Evolutionary conservation across 92 coral and sea anemone genomes (phyloP).

Genomic region (Montipora capitata): DNA sequence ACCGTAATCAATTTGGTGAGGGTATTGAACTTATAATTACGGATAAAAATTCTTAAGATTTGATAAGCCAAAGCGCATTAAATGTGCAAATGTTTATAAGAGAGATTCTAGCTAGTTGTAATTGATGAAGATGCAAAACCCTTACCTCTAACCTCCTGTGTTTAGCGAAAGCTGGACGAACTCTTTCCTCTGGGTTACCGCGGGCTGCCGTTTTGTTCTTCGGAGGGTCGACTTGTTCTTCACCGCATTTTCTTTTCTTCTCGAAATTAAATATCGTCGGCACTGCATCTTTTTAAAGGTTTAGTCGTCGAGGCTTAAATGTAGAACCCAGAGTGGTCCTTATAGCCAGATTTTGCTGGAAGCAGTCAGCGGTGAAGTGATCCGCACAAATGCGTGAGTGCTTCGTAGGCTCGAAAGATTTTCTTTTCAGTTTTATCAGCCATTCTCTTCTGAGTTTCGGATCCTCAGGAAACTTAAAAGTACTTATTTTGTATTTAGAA

Average conservation of each 20-base stretch:
- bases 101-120: neutral
- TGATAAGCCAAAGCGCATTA: constrained; percentile 20
- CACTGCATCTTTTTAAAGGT: constrained; percentile 24
- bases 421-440: constrained; percentile 21
- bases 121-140: neutral
- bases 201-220: neutral
- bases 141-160: constrained; percentile 29
- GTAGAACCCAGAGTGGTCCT: neutral
- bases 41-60: constrained; percentile 1
- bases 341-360: neutral
- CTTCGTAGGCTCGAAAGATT: constrained; percentile 21
- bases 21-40: constrained; percentile 17
- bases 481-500: constrained; percentile 9
- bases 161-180: constrained; percentile 28
- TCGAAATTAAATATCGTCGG: constrained; percentile 32
- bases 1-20: constrained; percentile 27
- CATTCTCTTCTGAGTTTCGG: constrained; percentile 3
- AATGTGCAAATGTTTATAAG: neutral
- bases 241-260: constrained; percentile 5
- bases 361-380: constrained; percentile 1
- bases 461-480: constrained; percentile 28
- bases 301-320: neutral
- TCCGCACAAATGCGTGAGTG: constrained; percentile 20
- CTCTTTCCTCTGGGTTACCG: neutral
- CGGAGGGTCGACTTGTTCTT: constrained; percentile 1